Conservation (phyloP, 2,888 invertebrate species). For the Omphaloscelis lunosa region DNA sequence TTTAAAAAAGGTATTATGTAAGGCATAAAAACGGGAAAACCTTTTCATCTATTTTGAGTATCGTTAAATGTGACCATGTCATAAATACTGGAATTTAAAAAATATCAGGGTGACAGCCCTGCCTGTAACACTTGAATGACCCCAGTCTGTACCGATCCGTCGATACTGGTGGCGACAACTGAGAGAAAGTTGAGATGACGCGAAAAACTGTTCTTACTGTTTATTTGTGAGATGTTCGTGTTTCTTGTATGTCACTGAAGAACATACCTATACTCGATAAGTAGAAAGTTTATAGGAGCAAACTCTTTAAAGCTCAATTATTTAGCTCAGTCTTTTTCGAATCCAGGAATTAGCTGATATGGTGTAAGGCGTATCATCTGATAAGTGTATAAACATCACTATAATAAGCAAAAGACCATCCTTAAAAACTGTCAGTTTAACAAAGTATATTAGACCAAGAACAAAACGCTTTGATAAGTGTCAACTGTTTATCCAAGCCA, state of each 20-base stretch:
- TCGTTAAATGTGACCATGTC: not conserved
- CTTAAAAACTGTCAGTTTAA: not conserved
- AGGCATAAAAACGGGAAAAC: no score
- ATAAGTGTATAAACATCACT: no score
- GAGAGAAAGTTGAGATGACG: constrained; percentile 63
- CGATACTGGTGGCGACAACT: constrained; percentile 42
- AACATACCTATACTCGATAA: not conserved
- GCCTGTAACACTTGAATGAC: constrained; percentile 66
- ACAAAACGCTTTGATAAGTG: constrained; percentile 25
- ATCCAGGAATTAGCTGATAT: not conserved
- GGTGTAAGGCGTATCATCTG: no score
- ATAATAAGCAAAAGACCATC: not conserved
- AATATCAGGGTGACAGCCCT: constrained; percentile 36
- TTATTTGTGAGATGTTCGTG: constrained; percentile 14
- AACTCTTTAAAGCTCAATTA: not conserved
- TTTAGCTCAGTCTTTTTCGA: not conserved
- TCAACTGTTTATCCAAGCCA: constrained; percentile 18
- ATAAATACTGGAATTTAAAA: not conserved
- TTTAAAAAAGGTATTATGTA: no score
- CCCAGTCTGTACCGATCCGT: constrained; percentile 52
- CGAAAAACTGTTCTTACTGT: constrained; percentile 46
- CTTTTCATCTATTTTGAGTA: not conserved
- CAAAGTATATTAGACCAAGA: not conserved
- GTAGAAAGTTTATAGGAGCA: not conserved
- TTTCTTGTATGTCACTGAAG: constrained; percentile 24